phyloP scores from a whole-genome alignment of 1,140 invertebrate species.

The Proales similis region DNA sequence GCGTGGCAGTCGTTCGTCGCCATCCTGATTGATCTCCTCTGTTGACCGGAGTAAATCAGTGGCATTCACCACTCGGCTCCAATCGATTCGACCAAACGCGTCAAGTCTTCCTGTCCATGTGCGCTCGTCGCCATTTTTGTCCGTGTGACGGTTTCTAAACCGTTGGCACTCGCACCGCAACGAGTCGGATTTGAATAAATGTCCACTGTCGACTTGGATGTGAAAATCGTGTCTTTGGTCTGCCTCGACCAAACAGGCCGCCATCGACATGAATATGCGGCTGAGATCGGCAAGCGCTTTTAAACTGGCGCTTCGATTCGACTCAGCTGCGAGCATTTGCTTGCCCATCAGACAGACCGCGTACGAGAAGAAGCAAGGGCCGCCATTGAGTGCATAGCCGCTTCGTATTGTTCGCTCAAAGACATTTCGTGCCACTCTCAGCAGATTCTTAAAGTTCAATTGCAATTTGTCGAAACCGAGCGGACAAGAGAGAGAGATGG shows the following conservation, averaged over 20 bases:
- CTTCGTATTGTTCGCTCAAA: slow-evolving; percentile 18
- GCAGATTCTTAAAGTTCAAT: slow-evolving; percentile 10
- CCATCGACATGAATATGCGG: slow-evolving; percentile 8
- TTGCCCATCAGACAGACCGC: neutral
- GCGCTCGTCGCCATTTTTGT: neutral
- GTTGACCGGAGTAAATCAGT: neutral
- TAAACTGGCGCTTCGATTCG: neutral
- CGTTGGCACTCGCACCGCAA: slow-evolving; percentile 3
- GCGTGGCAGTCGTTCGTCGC: too few relatives aligned
- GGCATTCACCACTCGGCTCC: neutral
- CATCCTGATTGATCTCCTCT: slow-evolving; percentile 8
- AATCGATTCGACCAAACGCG: neutral
- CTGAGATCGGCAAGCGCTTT: neutral
- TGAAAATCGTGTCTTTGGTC: slow-evolving; percentile 10
- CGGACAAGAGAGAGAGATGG: too few relatives aligned
- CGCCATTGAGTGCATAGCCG: slow-evolving; percentile 5
- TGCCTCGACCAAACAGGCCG: neutral
- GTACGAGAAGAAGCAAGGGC: slow-evolving; percentile 31
- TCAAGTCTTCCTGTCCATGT: neutral
- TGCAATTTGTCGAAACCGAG: too few relatives aligned
- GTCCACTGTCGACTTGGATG: neutral
- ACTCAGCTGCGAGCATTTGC: neutral
- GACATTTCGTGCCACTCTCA: neutral
- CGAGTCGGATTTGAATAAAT: neutral
- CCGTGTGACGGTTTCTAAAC: neutral